Base-by-base conservation (phyloP, 2,797 vertebrate genomes). In the Eupleurogrammus muticus region DNA sequence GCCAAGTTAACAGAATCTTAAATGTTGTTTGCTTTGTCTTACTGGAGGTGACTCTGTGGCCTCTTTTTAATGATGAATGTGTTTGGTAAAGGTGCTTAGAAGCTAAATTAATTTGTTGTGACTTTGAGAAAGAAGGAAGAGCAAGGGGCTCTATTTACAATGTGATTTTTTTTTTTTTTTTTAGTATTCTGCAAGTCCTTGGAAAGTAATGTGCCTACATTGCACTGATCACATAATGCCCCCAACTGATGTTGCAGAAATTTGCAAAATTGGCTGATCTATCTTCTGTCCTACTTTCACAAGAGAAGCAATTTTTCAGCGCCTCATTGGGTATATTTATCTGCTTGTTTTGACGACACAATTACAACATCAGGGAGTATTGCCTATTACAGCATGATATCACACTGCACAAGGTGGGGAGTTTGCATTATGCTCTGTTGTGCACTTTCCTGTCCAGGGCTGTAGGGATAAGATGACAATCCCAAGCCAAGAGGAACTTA, bases 171-270 rank as follows among this genome's bases (percentile, higher is more conserved):
- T n/a, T n/a, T n/a, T n/a, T 21, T 61, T 73, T 53, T 74, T 54
- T 54, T 6, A 44, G 51, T 67, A 51, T 75, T 64, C 78, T 70
- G 73, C 54, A 83, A 69, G 19, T 48, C 48, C 6, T 62, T 59
- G 40, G 51, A 74, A 79, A 74, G 23, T 4, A 73, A 60, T 75
- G 53, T 55, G 66, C 59, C 47, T 19, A 20, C 13, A 12, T 58
- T 34, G 54, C 48, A 38, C 24, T 71, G 50, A 50, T 75, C 46
- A 58, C 34, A 38, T 24, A 35, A 73, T 63, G 54, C 48, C 53
- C 23, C 24, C 66, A 49, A 52, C 59, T 66, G 70, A 71, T 71
- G 54, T 50, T 70, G 68, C 80, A 83, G 52, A 80, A 80, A 73
- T 75, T 47, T 12, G 28, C 57, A 3, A 48, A 56, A 76, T 38